Percentiles rank a stretch among this genome's conserved stretches.
Conservation (phyloP, 2,797 vertebrate genomes). For the Streptopelia turtur region DNA sequence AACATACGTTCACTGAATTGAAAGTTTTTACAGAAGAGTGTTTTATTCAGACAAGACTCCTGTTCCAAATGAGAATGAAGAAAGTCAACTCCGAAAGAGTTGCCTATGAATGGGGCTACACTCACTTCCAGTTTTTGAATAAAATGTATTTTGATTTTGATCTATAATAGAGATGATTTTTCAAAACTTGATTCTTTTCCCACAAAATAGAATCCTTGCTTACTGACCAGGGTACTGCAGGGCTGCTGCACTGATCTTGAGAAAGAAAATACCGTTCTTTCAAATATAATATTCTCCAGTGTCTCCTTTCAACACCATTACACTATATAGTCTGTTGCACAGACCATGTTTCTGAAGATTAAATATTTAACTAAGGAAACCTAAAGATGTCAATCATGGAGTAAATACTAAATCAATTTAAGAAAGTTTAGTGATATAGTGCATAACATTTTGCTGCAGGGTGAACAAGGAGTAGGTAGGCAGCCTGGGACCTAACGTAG, state of each 20-base stretch:
- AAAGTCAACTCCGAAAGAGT: neutral
- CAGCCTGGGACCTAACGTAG: neutral
- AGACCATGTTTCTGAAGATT: neutral
- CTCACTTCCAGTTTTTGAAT: neutral
- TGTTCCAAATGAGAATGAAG: neutral
- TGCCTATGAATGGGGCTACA: neutral
- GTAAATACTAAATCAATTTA: neutral
- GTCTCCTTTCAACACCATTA: neutral
- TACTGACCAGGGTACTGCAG: neutral
- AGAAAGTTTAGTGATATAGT: neutral
- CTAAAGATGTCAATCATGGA: neutral
- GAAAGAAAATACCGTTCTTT: neutral
- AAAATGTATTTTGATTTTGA: neutral
- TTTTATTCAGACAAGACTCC: neutral
- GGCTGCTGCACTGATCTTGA: neutral
- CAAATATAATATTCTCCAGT: neutral
- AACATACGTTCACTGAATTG: neutral
- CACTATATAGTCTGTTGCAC: neutral
- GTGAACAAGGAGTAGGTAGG: neutral
- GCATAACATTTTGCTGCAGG: neutral
- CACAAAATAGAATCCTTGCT: neutral
- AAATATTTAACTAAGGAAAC: conserved; percentile 44
- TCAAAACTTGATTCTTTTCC: neutral
- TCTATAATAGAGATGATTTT: neutral
- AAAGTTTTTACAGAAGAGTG: neutral